Evolutionary conservation across 1,140 invertebrate genomes (phyloP).

Genomic region (Neotoxoptera formosana): DNA sequence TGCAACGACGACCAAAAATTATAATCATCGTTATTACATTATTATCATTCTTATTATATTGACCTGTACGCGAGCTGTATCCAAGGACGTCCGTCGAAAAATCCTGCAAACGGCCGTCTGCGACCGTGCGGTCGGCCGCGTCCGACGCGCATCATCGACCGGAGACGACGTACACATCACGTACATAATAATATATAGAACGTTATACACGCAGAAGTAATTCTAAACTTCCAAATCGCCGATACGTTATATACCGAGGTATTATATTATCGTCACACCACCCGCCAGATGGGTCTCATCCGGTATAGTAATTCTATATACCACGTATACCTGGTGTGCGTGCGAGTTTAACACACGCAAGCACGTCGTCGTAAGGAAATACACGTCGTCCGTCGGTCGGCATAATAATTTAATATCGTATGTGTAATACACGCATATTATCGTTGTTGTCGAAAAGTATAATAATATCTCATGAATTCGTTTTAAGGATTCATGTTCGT

Average conservation of each 20-base stretch:
- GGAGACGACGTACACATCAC: not conserved
- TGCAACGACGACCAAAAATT: no score
- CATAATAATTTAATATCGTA: not conserved
- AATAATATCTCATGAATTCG: not conserved
- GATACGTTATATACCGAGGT: not conserved
- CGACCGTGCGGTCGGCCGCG: not conserved
- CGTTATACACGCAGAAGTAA: not conserved
- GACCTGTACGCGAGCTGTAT: not conserved
- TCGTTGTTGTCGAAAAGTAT: not conserved
- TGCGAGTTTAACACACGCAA: not conserved
- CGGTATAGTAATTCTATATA: slow-evolving; percentile 32
- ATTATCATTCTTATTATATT: no score
- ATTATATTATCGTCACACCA: slow-evolving; percentile 17
- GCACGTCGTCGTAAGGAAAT: not conserved
- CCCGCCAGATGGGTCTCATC: not conserved
- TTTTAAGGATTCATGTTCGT: not conserved
- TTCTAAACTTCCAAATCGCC: not conserved
- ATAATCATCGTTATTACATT: not conserved
- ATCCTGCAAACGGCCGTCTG: not conserved
- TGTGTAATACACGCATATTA: not conserved
- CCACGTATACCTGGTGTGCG: not conserved
- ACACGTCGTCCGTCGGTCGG: not conserved
- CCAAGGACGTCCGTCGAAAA: not conserved
- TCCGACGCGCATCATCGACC: not conserved
- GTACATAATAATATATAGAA: not conserved